A percentile compares a stretch with the other conserved stretches of the same genome.
Conservation (phyloP, 2,888 invertebrate genomes). For the Syrphus vitripennis region DNA sequence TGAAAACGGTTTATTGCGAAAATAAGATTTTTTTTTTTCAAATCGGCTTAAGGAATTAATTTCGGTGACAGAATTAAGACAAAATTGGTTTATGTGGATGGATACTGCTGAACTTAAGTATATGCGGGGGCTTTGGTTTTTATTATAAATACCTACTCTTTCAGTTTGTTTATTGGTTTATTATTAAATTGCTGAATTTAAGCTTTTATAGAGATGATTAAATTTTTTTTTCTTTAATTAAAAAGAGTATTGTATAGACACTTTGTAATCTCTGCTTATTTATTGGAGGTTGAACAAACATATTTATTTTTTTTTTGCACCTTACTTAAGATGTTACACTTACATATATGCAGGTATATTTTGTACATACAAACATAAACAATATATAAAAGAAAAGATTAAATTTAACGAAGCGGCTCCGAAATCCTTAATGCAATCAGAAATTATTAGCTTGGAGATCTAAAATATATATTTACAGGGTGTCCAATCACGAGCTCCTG, state of each 20-base stretch:
- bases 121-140: background rate
- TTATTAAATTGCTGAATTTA: background rate
- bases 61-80: constrained; percentile 55
- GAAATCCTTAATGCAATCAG: too few relatives aligned
- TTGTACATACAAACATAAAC: too few relatives aligned
- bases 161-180: constrained; percentile 4
- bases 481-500: too few relatives aligned
- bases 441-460: too few relatives aligned
- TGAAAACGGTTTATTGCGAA: constrained; percentile 44
- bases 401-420: too few relatives aligned
- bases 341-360: too few relatives aligned
- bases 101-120: constrained; percentile 9
- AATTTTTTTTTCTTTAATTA: background rate
- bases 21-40: constrained; percentile 31
- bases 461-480: too few relatives aligned
- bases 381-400: too few relatives aligned
- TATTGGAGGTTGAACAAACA: too few relatives aligned
- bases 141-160: constrained; percentile 6
- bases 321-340: too few relatives aligned
- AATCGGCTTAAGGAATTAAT: constrained; percentile 66
- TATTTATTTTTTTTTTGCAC: too few relatives aligned
- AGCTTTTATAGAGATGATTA: background rate
- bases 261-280: too few relatives aligned
- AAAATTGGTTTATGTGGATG: constrained; percentile 42
- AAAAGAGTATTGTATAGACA: background rate